Evolutionary conservation across 2,113 vertebrate species (phyloP), one percentile per base, ranked within the genome.

Genomic region (Oriolus oriolus): DNA sequence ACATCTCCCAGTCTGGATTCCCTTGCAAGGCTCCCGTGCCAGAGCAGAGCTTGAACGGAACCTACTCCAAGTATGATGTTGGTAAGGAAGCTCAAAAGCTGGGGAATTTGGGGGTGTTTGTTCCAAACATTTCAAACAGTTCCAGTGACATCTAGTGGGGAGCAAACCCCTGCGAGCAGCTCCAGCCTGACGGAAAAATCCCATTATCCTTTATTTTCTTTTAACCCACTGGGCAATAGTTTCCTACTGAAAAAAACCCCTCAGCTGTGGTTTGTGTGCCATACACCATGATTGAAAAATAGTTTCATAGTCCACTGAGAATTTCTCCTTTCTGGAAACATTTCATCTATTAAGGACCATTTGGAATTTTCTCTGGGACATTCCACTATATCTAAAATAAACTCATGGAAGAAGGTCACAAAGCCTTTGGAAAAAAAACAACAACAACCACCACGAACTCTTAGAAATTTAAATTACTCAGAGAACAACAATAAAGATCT

Each of bases 111-210:
- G 95, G 96, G 93, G 93, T 93, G 89, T 65, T 96, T 86, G 44
- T 76, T 96, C 90, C 84, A 94, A 93, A 95, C 88, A 92, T 96
- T 96, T 96, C 93, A 97, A 96, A 82, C 96, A 97, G 96, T 96
- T 96, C 92, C 96, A 97, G 96, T 97, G 96, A 97, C 96, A 97
- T 96, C 96, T 97, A 97, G 96, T 94, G 96, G 96, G 94, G 95
- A 97, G 77, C 95, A 96, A 89, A 93, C 93, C 95, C 94, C 89
- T 94, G 95, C 0, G 0, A 96, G 41, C 1, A 0, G 65, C 80
- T 97, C 77, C 80, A 95, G 80, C 60, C 80, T 96, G 13, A 84
- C 23, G 8, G 96, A 96, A 94, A 96, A 96, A 90, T 93, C 90
- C 90, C 86, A 93, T 95, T 96, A 96, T 81, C 73, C 86, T 97